Evolutionary conservation across 2,888 invertebrate genomes (phyloP), one percentile per base, ranked within the genome.

Genomic region (Caenorhabditis sp.): DNA sequence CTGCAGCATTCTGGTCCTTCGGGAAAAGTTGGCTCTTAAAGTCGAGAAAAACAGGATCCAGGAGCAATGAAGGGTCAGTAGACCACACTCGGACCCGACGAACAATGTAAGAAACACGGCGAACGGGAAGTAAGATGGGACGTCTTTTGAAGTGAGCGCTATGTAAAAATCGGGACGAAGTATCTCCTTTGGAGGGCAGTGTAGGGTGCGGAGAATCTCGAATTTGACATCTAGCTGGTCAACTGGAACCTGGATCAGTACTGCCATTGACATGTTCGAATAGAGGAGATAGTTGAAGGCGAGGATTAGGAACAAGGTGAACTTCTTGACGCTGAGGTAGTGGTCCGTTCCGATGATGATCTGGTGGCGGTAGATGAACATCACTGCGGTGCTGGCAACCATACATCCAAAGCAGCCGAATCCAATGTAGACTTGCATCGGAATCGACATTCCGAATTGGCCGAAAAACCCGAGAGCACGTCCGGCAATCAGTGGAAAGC

Each of bases 351-450:
- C 55, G 0, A 65, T 32, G 5, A 67, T 60, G 4, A 60, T 65
- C 47, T 79, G 78, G 47, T 79, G 78, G 1, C 78, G 65, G 26
- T 79, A 79, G 13, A 79, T 13, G 35, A 79, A 79, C 3, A 71
- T 40, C 0, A 71, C 32, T 0, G 53, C 44, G 0, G 64, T 58
- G 55, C 78, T 79, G 1, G 71, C 70, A 11, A 79, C 47, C 78
- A 79, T 71, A 35, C 35, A 32, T 56, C 76, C 76, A 47, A 61
- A 61, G 20, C 53, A 35, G 2, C 61, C 68, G 22, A 77, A 77
- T 1, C 76, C 76, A n/a, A 77, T n/a, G 22, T 55, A 68, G 6
- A 61, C n/a, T 32, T 68, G 61, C 3, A 28, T 11, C 0, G 60
- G 60, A 11, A 71, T 22, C 5, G 44, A n/a, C 5, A 79, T 13